Conservation (phyloP, 92 coral and sea anemone species). For the Nematostella vectensis region DNA sequence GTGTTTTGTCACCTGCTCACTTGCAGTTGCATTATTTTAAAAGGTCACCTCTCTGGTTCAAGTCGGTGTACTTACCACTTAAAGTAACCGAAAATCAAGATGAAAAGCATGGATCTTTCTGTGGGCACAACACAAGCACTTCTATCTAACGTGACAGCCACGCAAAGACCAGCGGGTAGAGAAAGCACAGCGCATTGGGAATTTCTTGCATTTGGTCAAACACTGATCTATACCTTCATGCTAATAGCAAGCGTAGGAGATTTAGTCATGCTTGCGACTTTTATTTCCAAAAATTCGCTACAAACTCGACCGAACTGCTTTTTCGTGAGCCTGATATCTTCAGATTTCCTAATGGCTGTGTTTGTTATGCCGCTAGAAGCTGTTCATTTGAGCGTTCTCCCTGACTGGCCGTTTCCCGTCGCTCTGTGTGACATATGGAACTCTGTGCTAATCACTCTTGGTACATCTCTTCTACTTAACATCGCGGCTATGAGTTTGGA, state of each 20-base stretch:
- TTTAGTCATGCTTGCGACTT: slow-evolving; percentile 21
- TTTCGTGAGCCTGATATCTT: slow-evolving; percentile 31
- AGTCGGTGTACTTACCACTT: too few species aligned
- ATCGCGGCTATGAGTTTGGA: slow-evolving; percentile 28
- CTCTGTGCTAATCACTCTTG: slow-evolving; percentile 26
- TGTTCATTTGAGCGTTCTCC: slow-evolving; percentile 20
- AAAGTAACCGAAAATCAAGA: too few species aligned
- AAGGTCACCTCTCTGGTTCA: too few species aligned
- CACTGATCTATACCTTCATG: not conserved
- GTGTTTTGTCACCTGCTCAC: too few species aligned
- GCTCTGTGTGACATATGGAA: slow-evolving; percentile 25
- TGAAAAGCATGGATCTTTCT: too few species aligned
- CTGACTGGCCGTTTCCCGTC: slow-evolving; percentile 38
- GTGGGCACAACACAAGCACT: too few species aligned
- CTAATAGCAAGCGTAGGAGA: slow-evolving; percentile 18
- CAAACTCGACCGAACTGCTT: slow-evolving; percentile 24
- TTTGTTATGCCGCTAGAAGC: slow-evolving; percentile 31
- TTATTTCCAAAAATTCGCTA: slow-evolving; percentile 16
- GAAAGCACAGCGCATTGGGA: too few species aligned
- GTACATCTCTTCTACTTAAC: slow-evolving; percentile 19
- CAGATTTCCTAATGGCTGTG: slow-evolving; percentile 23
- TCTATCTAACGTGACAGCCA: too few species aligned
- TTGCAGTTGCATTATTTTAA: too few species aligned
- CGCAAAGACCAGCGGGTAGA: too few species aligned
- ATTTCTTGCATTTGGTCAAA: not conserved